Evolutionary conservation across 2,888 invertebrate species (phyloP), one percentile per base, ranked within the genome.

Genomic region (Aelia acuminata): DNA sequence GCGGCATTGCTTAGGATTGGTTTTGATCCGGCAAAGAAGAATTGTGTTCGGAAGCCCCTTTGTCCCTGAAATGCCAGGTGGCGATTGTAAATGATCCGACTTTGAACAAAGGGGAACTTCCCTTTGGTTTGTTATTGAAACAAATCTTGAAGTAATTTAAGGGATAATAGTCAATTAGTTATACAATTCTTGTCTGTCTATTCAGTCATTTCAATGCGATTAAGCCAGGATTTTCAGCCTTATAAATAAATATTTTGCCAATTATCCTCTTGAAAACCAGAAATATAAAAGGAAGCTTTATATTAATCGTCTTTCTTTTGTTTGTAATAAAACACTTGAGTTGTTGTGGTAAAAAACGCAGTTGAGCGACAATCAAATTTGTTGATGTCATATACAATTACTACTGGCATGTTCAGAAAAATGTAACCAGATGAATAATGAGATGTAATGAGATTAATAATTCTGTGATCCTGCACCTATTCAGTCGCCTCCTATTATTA

Each of bases 1-100:
- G 26, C 11, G 4, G 26, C 57, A 13, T 26, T 70, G n/a, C n/a
- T n/a, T n/a, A n/a, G n/a, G n/a, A n/a, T n/a, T n/a, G n/a, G 63
- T 35, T 70, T 35, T 26, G 63, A 35, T 35, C 18, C 18, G 31
- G 18, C 7, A 35, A 18, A 63, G 57, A 63, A 35, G 63, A 35
- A 70, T 70, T 70, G 63, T 26, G 26, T 10, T 26, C 26, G 7
- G 31, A 7, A 5, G 20, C 10, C 1, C 63, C 63, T 70, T 70
- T 70, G 63, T 70, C 35, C 63, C 35, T 35, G 31, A 70, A 57
- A 70, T 70, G 35, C 35, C 63, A 70, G 63, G 31, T 35, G 63
- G 22, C 31, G 31, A 35, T 35, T 70, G 31, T 70, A 70, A 70
- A 70, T 70, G 63, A 70, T 10, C 63, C 35, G 31, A 18, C 31